Conservation (phyloP, 2,888 invertebrate genomes). For the Gryllus longicercus region DNA sequence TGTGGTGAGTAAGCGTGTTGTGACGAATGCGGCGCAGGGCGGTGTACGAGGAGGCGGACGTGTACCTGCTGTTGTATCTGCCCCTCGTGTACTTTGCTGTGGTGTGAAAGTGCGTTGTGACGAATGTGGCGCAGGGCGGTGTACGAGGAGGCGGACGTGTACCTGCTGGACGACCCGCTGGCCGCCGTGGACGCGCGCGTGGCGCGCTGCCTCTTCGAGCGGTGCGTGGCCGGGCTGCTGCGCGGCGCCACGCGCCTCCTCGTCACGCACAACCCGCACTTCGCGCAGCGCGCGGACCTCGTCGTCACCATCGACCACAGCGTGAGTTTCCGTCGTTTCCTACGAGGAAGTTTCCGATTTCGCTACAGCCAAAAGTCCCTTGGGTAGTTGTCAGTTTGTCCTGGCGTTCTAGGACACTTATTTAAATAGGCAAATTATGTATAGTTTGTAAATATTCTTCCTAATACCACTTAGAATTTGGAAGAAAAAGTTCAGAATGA, state of each 20-base stretch:
- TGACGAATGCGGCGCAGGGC: too few species aligned
- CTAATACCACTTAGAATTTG: too few species aligned
- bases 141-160: constrained; percentile 21
- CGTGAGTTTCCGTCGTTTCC: background rate
- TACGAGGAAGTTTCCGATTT: background rate
- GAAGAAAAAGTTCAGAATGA: too few species aligned
- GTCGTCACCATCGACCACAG: background rate
- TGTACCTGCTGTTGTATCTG: too few species aligned
- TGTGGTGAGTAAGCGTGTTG: too few species aligned
- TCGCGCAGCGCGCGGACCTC: background rate
- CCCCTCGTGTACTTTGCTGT: too few species aligned
- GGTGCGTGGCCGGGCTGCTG: background rate
- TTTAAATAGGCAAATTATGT: too few species aligned
- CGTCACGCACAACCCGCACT: background rate
- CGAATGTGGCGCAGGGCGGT: background rate
- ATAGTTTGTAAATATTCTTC: too few species aligned
- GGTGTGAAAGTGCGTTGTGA: too few species aligned
- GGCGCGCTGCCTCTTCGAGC: background rate
- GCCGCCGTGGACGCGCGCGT: constrained; percentile 3
- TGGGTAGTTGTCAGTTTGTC: background rate
- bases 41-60: too few species aligned
- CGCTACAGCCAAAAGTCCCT: too few species aligned
- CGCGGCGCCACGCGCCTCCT: background rate
- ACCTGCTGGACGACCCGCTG: constrained; percentile 21
- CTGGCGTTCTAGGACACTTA: too few species aligned